Base-by-base conservation (phyloP, 2,113 vertebrate genomes). In the Progne subis region DNA sequence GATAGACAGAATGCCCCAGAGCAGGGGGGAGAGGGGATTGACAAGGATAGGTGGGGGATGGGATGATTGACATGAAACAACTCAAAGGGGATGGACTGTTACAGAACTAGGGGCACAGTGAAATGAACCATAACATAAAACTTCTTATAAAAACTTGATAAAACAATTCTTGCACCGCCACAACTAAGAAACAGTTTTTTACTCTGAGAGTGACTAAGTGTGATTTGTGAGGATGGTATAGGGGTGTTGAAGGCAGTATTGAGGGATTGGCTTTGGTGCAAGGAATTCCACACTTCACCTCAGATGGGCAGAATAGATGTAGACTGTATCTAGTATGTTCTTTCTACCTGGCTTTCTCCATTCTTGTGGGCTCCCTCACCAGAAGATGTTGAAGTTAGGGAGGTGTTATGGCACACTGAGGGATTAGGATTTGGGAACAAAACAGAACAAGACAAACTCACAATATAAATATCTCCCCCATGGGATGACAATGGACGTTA, bases 221-320 rank as follows among this genome's bases (percentile, higher is more conserved):
- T 37, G 39, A 39, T 6, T 1, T 13, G 6, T 5, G 9, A 12
- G 31, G 59, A 25, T 37, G 31, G 8, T 65, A 4, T 0, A 24
- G 37, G 15, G 12, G 29, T 47, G 18, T 56, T 61, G 37, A 47
- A 14, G 14, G 28, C 14, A 18, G 14, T n/a, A 9, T 5, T 26
- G 28, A 32, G 41, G 12, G 55, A 59, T 19, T 50, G 8, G 1
- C 46, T 57, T 53, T 44, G 63, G 34, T 55, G 31, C 14, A 3
- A 32, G 64, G 59, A 55, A 21, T 50, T 72, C 25, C 18, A 7
- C 1, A 1, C 15, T 28, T 75, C 8, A 2, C 43, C 56, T 44
- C 53, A 37, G 34, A 20, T 6, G 11, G 39, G 18, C 21, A 46
- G 59, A 77, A 31, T 11, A 64, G 34, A 4, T 69, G 21, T 37